Percentiles rank a stretch among this genome's conserved stretches.
These are phyloP conservation scores for Gasterosteus nipponicus DNA, from an alignment of 2,113 vertebrate genomes.

Conservation along the genomic window DNA sequence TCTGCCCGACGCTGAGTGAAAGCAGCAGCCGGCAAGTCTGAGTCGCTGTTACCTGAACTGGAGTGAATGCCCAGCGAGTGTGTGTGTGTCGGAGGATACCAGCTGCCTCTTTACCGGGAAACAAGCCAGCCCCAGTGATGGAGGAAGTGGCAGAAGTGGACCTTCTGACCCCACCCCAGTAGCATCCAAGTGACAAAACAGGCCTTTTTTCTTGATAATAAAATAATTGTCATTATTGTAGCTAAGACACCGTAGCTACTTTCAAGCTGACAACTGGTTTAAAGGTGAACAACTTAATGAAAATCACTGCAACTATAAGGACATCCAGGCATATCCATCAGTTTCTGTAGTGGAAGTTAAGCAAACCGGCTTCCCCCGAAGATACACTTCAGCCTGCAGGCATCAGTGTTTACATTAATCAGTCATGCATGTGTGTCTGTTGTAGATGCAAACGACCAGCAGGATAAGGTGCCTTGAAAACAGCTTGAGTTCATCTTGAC, in stretches of 20 bases:
- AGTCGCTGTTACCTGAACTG: slow-evolving; percentile 72
- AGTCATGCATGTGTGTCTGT: background rate
- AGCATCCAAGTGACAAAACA: slow-evolving; percentile 28
- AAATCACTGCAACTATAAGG: background rate
- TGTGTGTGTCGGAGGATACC: slow-evolving; percentile 15
- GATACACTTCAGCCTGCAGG: background rate
- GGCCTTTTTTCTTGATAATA: background rate
- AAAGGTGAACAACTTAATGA: background rate
- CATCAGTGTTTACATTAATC: slow-evolving; percentile 7
- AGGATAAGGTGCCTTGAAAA: slow-evolving; percentile 22
- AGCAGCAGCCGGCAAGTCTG: slow-evolving; percentile 65
- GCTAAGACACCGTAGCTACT: background rate
- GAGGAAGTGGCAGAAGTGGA: slow-evolving; percentile 40
- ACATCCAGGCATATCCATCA: background rate
- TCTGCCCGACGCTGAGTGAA: slow-evolving; percentile 61
- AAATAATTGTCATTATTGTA: background rate
- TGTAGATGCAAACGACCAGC: slow-evolving; percentile 14
- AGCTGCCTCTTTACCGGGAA: slow-evolving; percentile 48
- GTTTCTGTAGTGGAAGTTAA: background rate
- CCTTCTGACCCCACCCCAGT: slow-evolving; percentile 28
- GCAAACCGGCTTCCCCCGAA: background rate
- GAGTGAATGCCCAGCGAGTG: slow-evolving; percentile 5
- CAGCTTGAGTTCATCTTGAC: slow-evolving; percentile 41
- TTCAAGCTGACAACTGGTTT: background rate
- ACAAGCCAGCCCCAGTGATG: slow-evolving; percentile 42